Base-by-base conservation (phyloP, 2,797 vertebrate species). In the Ctenochaetus hawaiiensis region DNA sequence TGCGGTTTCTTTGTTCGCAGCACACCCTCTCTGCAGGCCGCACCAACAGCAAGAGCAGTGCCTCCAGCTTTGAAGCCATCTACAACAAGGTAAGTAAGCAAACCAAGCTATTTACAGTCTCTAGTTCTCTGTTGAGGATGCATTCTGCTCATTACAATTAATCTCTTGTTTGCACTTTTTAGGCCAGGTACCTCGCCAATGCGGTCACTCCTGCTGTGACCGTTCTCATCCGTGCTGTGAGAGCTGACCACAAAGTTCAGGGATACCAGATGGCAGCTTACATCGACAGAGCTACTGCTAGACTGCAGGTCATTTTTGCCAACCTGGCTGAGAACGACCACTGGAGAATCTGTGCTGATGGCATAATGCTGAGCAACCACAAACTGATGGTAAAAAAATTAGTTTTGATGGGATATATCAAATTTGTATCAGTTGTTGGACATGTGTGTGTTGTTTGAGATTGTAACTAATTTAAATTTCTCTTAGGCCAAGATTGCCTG, bases 331-430 rank as follows among this genome's bases (percentile, higher is more conserved):
- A 94, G 52, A 81, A 85, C 16, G 89, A 96, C 91, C 93, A 94
- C 74, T 96, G 94, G 94, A 96, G 91, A 83, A 84, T 97, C 65
- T 97, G 96, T 81, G 94, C 93, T 56, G 96, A 97, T 72, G 94
- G 91, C 45, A 76, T 94, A 39, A 66, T 95, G 66, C 86, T 96
- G 80, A 97, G 95, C 86, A 5, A 81, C 72, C 93, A 96, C 88
- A 96, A 97, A 86, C 59, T 95, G 53, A 89, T 52, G 92, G 97
- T 97, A 94, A 94, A 87, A 34, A 34, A 75, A 37, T 22, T 34
- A 26, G 18, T 51, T 22, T 59, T 53, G 4, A 20, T 67, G 3
- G 43, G 39, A 30, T 34, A 1, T 72, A 14, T 12, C 30, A 0
- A 69, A n/a, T 37, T 16, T 12, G 9, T 14, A 54, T 44, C 1